Conservation (phyloP, 2,113 vertebrate species). For the Hydropotes inermis region DNA sequence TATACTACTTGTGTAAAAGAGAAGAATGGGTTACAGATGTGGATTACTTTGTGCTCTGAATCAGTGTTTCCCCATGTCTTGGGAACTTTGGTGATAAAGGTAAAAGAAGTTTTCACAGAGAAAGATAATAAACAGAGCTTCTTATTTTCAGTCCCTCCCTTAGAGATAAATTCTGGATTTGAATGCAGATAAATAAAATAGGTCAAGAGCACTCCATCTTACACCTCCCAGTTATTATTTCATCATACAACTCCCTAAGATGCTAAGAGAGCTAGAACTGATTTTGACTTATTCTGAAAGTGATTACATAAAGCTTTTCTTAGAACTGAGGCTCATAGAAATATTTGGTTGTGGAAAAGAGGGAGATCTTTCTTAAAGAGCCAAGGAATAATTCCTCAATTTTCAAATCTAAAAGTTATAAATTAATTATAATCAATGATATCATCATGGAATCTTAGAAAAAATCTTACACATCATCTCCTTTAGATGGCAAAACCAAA, state of each 20-base stretch:
- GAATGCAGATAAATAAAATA: conserved; percentile 19
- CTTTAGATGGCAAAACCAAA: neutral
- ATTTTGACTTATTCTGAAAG: conserved; percentile 23
- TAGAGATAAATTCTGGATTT: conserved; percentile 39
- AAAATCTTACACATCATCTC: neutral
- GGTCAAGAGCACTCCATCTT: neutral
- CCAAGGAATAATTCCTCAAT: conserved; percentile 15
- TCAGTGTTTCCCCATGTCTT: conserved; percentile 10
- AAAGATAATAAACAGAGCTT: conserved; percentile 15
- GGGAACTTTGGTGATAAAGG: neutral
- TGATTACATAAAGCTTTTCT: neutral
- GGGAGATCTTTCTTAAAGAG: conserved; percentile 16
- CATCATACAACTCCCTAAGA: neutral
- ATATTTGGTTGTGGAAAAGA: neutral
- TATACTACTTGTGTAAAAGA: neutral
- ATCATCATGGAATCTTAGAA: conserved; percentile 5
- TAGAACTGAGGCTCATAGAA: neutral
- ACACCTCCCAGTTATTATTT: neutral
- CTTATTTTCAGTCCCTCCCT: conserved; percentile 32
- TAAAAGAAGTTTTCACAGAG: neutral
- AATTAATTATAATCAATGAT: conserved; percentile 11
- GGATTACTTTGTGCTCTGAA: neutral
- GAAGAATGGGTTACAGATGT: neutral
- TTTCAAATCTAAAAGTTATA: conserved; percentile 41
- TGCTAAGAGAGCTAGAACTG: conserved; percentile 1